Evolutionary conservation across 2,113 vertebrate species (phyloP).

Genomic region (Anhinga anhinga): DNA sequence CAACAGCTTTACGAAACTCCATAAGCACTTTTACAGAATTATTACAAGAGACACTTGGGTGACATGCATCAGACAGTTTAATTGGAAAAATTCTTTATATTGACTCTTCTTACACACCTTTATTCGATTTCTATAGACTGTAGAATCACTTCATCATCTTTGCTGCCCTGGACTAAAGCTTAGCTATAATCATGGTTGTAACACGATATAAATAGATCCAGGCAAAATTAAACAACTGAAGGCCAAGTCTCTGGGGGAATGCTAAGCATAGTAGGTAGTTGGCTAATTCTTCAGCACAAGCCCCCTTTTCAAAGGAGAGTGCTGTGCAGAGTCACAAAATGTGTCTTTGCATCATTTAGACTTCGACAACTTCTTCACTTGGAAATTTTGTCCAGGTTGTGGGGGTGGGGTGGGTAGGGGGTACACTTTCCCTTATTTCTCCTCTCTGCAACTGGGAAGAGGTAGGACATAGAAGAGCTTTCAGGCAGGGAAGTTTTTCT

Average conservation of each 20-base stretch:
- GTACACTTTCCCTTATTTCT: not conserved
- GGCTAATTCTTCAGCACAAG: not conserved
- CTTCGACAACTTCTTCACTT: not conserved
- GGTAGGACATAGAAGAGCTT: not conserved
- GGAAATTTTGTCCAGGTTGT: not conserved
- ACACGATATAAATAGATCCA: not conserved
- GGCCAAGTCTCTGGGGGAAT: not conserved
- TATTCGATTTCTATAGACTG: not conserved
- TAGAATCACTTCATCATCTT: not conserved
- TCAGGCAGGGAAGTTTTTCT: not conserved
- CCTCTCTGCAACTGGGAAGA: not conserved
- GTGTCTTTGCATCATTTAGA: not conserved
- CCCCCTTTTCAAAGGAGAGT: not conserved
- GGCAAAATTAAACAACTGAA: constrained; percentile 18
- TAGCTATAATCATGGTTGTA: not conserved
- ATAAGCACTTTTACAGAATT: not conserved
- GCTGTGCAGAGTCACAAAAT: not conserved
- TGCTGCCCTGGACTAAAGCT: not conserved
- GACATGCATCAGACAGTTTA: not conserved
- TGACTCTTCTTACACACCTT: not conserved
- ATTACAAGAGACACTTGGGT: not conserved
- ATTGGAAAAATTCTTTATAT: not conserved
- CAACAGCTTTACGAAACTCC: not conserved
- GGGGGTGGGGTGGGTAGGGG: too few species aligned
- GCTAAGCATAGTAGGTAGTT: not conserved